Conservation (phyloP, 2,888 invertebrate species). For the Tanaodytes sp. region DNA sequence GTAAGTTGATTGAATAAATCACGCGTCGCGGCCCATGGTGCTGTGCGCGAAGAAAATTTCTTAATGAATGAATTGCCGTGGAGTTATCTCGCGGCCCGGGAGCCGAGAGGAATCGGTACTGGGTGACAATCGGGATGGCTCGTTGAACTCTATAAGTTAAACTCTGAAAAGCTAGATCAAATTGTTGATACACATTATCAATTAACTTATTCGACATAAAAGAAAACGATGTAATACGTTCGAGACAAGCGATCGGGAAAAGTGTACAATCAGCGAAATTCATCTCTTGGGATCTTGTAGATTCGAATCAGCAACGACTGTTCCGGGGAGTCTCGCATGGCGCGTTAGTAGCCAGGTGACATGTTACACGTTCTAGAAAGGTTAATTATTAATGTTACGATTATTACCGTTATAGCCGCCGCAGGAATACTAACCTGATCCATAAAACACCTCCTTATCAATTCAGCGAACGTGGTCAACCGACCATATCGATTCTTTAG, state of each 20-base stretch:
- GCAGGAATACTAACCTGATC: conserved; percentile 57
- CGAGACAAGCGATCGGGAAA: conserved; percentile 35
- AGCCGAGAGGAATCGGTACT: background rate
- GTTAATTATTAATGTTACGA: conserved; percentile 66
- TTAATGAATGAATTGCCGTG: conserved; percentile 17
- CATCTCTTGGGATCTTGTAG: conserved; percentile 51
- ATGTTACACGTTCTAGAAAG: conserved; percentile 57
- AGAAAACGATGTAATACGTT: conserved; percentile 41
- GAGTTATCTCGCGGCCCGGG: too few species aligned
- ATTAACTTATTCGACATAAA: conserved; percentile 46
- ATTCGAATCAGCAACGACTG: conserved; percentile 59
- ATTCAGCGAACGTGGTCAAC: conserved; percentile 58
- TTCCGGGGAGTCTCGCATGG: conserved; percentile 59
- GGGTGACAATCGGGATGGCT: conserved; percentile 11
- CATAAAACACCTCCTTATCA: conserved; percentile 63
- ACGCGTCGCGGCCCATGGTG: background rate
- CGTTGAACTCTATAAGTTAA: too few species aligned
- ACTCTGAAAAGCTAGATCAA: conserved; percentile 21
- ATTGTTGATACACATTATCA: conserved; percentile 37
- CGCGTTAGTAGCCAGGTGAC: conserved; percentile 57
- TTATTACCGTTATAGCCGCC: conserved; percentile 63
- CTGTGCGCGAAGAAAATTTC: conserved; percentile 14
- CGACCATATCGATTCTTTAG: too few species aligned
- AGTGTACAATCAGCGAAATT: conserved; percentile 45
- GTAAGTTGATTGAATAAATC: conserved; percentile 4